These are phyloP conservation scores for Metopolophium dirhodum DNA, from an alignment of 1,140 invertebrate species.

Conservation along the genomic window DNA sequence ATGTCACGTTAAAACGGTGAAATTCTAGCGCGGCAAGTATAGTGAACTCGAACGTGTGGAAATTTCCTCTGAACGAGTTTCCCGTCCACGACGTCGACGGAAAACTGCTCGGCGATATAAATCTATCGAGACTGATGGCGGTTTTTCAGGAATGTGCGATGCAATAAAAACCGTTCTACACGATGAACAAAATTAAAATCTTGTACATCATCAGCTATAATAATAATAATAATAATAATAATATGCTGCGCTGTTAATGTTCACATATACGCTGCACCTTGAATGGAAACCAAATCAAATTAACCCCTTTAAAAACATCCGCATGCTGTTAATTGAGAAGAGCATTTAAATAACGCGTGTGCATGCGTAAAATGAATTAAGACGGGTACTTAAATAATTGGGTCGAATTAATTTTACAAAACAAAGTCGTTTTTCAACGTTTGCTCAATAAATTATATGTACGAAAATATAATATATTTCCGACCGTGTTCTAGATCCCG, in stretches of 20 bases:
- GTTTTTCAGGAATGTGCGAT: background rate
- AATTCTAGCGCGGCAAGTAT: background rate
- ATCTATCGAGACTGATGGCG: background rate
- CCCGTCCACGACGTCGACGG: background rate
- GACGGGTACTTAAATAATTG: background rate
- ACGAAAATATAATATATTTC: background rate
- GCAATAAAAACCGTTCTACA: background rate
- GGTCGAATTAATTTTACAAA: background rate
- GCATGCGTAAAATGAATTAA: background rate
- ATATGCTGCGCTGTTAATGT: background rate
- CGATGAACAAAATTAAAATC: background rate
- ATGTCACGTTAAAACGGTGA: background rate
- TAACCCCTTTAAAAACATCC: background rate
- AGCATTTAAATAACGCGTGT: background rate
- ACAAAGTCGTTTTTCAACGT: slow-evolving; percentile 11
- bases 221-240: background rate
- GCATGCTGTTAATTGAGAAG: background rate
- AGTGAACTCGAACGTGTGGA: background rate
- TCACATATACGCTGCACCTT: background rate
- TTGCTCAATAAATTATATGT: background rate
- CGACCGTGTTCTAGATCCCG: background rate
- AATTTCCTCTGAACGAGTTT: background rate
- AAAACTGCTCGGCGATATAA: background rate
- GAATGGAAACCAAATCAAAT: background rate
- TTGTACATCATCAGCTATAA: no score